Evolutionary conservation across 2,113 vertebrate species (phyloP).

Genomic region (Hiodon tergisus): DNA sequence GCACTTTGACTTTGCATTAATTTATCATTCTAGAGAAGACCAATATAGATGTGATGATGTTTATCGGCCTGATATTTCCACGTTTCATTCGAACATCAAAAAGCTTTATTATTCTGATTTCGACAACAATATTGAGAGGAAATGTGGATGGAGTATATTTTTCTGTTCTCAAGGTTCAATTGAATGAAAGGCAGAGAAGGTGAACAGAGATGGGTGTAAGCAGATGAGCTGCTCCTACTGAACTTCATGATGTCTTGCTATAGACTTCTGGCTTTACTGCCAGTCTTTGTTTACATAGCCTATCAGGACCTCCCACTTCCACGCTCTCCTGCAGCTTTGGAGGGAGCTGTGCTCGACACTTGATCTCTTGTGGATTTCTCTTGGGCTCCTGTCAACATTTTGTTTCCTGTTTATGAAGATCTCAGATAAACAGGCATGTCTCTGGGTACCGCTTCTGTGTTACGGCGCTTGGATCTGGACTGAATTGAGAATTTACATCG

Average conservation of each 20-base stretch:
- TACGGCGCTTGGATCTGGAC: neutral
- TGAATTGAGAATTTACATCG: neutral
- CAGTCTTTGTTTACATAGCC: slow-evolving; percentile 3
- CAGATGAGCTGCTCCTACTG: slow-evolving; percentile 2
- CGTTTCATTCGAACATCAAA: too few species aligned
- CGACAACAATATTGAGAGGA: neutral
- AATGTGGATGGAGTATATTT: neutral
- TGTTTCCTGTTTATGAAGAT: slow-evolving; percentile 14
- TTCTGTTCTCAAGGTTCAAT: neutral
- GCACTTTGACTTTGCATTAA: too few species aligned
- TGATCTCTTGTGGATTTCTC: neutral
- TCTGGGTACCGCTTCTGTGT: neutral
- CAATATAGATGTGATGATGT: too few species aligned
- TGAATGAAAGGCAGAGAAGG: neutral
- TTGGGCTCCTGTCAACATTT: neutral
- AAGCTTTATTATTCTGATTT: too few species aligned
- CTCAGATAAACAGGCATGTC: slow-evolving; percentile 6
- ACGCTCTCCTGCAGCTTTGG: neutral
- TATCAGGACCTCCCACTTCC: neutral
- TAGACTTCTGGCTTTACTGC: neutral
- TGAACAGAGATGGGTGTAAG: neutral
- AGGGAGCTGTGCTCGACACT: neutral
- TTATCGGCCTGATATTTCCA: too few species aligned
- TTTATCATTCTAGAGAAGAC: too few species aligned
- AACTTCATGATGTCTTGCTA: neutral